Conservation (phyloP, 2,888 invertebrate species). For the Barypeithes pellucidus region DNA sequence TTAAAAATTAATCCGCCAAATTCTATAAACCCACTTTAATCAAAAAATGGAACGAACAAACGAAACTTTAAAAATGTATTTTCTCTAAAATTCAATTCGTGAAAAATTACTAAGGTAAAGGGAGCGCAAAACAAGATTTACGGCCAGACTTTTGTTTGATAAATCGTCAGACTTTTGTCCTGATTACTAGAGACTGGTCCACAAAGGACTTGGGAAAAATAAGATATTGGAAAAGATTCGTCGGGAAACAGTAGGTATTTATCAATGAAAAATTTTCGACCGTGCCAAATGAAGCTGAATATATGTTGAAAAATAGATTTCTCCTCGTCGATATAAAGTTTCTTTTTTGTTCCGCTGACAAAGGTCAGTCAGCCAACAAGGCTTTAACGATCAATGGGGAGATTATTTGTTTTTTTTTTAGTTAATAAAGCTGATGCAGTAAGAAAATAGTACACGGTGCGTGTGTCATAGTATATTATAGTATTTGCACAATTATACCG, state of each 20-base stretch:
- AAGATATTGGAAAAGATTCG: conserved; percentile 68
- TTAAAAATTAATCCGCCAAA: conserved; percentile 26
- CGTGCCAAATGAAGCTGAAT: conserved; percentile 60
- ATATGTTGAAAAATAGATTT: conserved; percentile 56
- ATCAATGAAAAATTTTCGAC: conserved; percentile 65
- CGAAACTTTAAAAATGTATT: conserved; percentile 45
- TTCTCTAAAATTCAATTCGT: conserved; percentile 49
- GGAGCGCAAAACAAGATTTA: conserved; percentile 64
- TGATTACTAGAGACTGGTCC: conserved; percentile 71
- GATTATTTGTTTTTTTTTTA: neutral
- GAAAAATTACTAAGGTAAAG: conserved; percentile 63
- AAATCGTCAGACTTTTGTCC: conserved; percentile 67
- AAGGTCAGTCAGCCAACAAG: conserved; percentile 26
- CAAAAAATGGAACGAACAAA: conserved; percentile 41
- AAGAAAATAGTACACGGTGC: too few relatives aligned
- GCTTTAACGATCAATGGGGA: neutral
- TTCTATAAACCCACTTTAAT: conserved; percentile 36
- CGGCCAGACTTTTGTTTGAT: conserved; percentile 65
- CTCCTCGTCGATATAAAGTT: conserved; percentile 23
- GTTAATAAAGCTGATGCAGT: neutral
- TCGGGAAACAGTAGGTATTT: conserved; percentile 66
- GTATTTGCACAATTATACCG: too few relatives aligned
- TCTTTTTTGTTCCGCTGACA: conserved; percentile 38
- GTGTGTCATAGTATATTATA: too few relatives aligned
- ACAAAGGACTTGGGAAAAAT: conserved; percentile 74